These are phyloP conservation scores for Apostichopus japonicus DNA, from an alignment of 35 echinoderm and acorn worm genomes.

Conservation along the genomic window DNA sequence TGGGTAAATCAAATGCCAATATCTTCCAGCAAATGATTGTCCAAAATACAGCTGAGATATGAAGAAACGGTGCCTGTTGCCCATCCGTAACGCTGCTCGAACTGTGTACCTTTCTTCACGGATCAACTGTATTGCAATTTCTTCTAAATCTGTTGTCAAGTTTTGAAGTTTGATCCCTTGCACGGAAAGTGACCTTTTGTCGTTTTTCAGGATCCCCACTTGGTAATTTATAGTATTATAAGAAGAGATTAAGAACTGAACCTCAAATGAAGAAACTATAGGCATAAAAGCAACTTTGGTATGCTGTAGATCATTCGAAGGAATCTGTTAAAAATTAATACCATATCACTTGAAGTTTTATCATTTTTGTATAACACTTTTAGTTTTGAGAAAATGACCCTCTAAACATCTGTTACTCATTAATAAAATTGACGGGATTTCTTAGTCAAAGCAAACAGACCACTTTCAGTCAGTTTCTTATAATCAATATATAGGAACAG, in stretches of 20 bases:
- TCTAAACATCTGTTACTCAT: too few species aligned
- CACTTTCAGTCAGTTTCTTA: too few species aligned
- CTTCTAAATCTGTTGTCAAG: slow-evolving; percentile 10
- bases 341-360: too few species aligned
- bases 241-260: neutral
- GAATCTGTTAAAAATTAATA: too few species aligned
- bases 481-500: too few species aligned
- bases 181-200: neutral
- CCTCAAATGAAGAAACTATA: too few species aligned
- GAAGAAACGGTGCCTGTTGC: slow-evolving; percentile 12
- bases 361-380: too few species aligned
- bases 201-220: neutral
- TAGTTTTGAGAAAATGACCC: too few species aligned
- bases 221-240: neutral
- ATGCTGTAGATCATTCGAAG: too few species aligned
- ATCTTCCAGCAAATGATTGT: neutral
- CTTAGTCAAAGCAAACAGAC: too few species aligned
- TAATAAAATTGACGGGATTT: too few species aligned
- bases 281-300: too few species aligned
- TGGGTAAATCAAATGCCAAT: neutral
- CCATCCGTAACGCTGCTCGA: neutral
- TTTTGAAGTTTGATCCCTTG: neutral
- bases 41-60: neutral
- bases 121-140: neutral
- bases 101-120: neutral